Base-by-base conservation (phyloP, 2,888 invertebrate genomes). In the Andrena camellia region DNA sequence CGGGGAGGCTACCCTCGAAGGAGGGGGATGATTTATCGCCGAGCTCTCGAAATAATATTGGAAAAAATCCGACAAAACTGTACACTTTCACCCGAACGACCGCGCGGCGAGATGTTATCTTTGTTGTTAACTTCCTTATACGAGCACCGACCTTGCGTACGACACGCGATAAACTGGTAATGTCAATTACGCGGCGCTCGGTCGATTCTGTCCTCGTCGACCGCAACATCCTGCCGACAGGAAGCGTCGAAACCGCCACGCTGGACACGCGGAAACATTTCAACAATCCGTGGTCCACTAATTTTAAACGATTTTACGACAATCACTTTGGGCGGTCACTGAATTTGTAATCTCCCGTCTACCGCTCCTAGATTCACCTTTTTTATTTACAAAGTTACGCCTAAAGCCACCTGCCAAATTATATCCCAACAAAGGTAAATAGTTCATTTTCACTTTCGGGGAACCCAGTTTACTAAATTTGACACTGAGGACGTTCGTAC, bases 51-150 rank as follows among this genome's bases (percentile, higher is more conserved):
- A 82, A 75, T 69, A 64, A 81, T 74, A 80, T 67, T 62, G 66
- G 33, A 74, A 66, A 69, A 80, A 78, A 80, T 83, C 68, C 50
- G 50, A 29, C 59, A 62, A 69, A 79, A 81, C 60, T 50, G 71
- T 29, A 33, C 82, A 73, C 85, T 85, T 82, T 80, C 87, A 79
- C 86, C 69, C 74, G 67, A 7, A 10, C 54, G 20, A 8, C n/a
- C 48, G 68, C 23, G 50, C 74, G 62, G 26, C 50, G 70, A 69
- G 84, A 82, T 74, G 60, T 7, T 84, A 80, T 81, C 81, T 81
- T 62, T 76, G 72, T 79, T 77, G 77, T 73, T 59, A 78, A 84
- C 71, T 83, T 84, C 79, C 84, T 81, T 83, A 83, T 73, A 74
- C 75, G 83, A 78, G 64, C 63, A 77, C 85, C 81, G 57, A 73